Base-by-base conservation (phyloP, 2,113 vertebrate genomes). In the Antechinus flavipes region DNA sequence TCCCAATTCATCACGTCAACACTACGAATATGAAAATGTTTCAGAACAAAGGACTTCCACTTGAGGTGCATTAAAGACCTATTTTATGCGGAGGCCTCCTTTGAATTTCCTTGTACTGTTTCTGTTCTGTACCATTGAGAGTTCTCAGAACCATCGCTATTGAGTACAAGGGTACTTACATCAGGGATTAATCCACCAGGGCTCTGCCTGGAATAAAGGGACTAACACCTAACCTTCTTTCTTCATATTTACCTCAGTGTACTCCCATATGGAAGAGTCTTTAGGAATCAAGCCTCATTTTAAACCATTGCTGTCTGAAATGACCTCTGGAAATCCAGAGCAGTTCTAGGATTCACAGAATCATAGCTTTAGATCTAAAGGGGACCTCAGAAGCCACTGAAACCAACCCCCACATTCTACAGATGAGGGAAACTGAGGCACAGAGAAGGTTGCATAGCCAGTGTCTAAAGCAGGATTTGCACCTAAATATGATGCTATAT, bases 1-100 rank as follows among this genome's bases (percentile, higher is more conserved):
- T 90, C 30, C 30, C 90, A 90, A 91, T n/a, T 94, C 93, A 89
- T 96, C 61, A 49, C 16, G n/a, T 92, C 52, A 92, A 1, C 91
- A 35, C 5, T 52, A 12, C 1, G 95, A 25, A 56, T 9, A 61
- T 9, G 52, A 5, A 92, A 84, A 23, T 42, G 16, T 84, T 84
- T 84, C n/a, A 8, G 68, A 84, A 84, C 68, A 84, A 84, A 84
- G 68, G 68, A 19, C 35, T 22, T 84, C 6, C 19, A 42, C 22
- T 42, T n/a, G n/a, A 84, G 35, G n/a, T 42, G 35, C 68, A n/a
- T 84, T 84, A 84, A 42, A 42, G 68, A 84, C 68, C 35, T 76
- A n/a, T n/a, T 42, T 84, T 42, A 22, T 42, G 35, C n/a, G 7
- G 42, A 84, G 68, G n/a, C n/a, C 35, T 84, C n/a, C 68, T 84